These are phyloP conservation scores for Acanthurus lineatus DNA, from an alignment of 2,797 vertebrate genomes.

Conservation along the genomic window DNA sequence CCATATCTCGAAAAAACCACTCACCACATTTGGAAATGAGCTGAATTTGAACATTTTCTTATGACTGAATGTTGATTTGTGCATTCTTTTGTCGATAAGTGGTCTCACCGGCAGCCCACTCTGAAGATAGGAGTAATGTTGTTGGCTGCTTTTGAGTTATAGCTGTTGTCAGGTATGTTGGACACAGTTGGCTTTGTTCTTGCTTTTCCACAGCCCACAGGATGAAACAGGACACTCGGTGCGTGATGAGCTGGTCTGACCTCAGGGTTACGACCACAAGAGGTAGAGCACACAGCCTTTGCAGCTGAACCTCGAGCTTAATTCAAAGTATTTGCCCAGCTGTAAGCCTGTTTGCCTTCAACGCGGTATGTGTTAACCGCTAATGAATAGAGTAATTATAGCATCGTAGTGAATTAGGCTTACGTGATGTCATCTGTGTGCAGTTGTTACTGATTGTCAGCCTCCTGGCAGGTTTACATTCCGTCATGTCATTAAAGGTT, in stretches of 20 bases:
- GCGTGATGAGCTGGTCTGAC: conserved; percentile 27
- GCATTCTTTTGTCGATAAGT: conserved; percentile 16
- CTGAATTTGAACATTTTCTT: conserved; percentile 36
- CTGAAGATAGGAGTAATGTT: conserved; percentile 9
- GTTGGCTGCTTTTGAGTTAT: neutral
- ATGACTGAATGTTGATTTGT: conserved; percentile 44
- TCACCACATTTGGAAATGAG: conserved; percentile 36
- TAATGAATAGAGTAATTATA: conserved; percentile 86
- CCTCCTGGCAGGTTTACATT: conserved; percentile 32
- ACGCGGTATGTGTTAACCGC: conserved; percentile 74
- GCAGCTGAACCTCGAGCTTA: conserved; percentile 69
- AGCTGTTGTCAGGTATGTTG: conserved; percentile 1
- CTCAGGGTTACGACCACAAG: conserved; percentile 39
- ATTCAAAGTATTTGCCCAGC: conserved; percentile 81
- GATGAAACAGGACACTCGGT: conserved; percentile 24
- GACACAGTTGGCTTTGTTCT: conserved; percentile 24
- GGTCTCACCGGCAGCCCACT: conserved; percentile 3
- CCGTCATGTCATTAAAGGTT: conserved; percentile 21
- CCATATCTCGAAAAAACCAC: conserved; percentile 62
- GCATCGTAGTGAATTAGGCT: conserved; percentile 78
- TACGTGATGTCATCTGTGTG: conserved; percentile 75
- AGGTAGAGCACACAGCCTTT: conserved; percentile 46
- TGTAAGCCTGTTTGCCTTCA: conserved; percentile 81
- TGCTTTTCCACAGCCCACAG: conserved; percentile 6
- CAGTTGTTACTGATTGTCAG: conserved; percentile 60